Base-by-base conservation (phyloP, 2,888 invertebrate genomes). In the Gymnoscelis rufifasciata region DNA sequence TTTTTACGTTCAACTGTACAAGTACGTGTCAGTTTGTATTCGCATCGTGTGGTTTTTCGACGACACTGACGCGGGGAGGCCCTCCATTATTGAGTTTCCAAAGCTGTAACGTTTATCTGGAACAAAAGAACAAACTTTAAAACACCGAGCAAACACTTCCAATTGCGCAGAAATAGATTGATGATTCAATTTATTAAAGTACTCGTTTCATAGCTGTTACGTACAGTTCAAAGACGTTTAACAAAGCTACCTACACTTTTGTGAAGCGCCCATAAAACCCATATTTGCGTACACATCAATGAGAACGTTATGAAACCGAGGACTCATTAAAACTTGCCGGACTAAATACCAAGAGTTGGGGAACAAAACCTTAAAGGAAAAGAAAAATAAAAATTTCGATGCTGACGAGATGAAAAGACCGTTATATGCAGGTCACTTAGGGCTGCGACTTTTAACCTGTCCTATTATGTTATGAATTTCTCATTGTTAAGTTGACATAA, bases 1-100 rank as follows among this genome's bases (percentile, higher is more conserved):
- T 88, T 12, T 58, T 75, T 83, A 57, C 50, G 62, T 69, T 84
- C 79, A 87, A 81, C 87, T 87, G 52, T 87, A 83, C 54, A 81
- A 61, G 63, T 83, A 86, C 12, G 78, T 76, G 57, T 86, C 84
- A 47, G 77, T 73, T 62, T 68, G 70, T 56, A 80, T 70, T 43
- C 76, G 76, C 37, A 71, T 68, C 10, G 71, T 68, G 61, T 73
- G 81, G 58, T 67, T 67, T 41, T 70, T 70, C 56, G 70, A 72
- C 41, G 68, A 62, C 47, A 62, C 54, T 37, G 60, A 52, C 51
- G 60, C 59, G 54, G 60, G 63, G 64, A 60, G 54, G 54, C 64
- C 68, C 71, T 69, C 79, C 84, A 86, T 86, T 62, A 52, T 73
- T 62, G 61, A 59, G 60, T 27, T 52, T 60, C 56, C 47, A 45